phyloP scores from a whole-genome alignment of 2,797 vertebrate species.

The Scleropages formosus region DNA sequence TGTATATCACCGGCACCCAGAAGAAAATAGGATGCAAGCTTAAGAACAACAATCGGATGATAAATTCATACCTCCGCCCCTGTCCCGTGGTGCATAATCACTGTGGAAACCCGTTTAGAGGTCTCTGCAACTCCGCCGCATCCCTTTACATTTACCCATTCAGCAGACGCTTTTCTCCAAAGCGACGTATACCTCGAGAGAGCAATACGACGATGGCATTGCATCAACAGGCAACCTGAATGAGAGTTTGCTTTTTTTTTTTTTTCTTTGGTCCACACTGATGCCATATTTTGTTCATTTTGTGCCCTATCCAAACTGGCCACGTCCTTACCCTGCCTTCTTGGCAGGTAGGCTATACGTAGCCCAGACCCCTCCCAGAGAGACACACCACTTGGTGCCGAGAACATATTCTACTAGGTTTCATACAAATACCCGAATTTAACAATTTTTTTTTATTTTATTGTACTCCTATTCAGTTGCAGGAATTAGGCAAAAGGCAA shows the following conservation, averaged over 20 bases:
- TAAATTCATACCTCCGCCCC: neutral
- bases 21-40: neutral
- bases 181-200: neutral
- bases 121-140: neutral
- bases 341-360: neutral
- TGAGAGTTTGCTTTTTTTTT: too few species aligned
- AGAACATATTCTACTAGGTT: too few species aligned
- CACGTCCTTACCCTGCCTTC: neutral
- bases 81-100: neutral
- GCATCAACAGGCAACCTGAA: neutral
- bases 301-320: neutral
- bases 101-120: neutral
- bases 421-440: too few species aligned
- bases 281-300: neutral
- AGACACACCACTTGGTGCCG: neutral
- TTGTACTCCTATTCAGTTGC: too few species aligned
- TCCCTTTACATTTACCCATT: constrained; percentile 11
- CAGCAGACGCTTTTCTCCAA: neutral
- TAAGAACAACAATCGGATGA: neutral
- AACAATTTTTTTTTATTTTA: too few species aligned
- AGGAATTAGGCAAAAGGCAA: too few species aligned
- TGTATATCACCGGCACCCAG: neutral
- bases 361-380: neutral
- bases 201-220: neutral
- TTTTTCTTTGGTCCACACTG: neutral